Base-by-base conservation (phyloP, 2,888 invertebrate species). In the Anthoptus insignis region DNA sequence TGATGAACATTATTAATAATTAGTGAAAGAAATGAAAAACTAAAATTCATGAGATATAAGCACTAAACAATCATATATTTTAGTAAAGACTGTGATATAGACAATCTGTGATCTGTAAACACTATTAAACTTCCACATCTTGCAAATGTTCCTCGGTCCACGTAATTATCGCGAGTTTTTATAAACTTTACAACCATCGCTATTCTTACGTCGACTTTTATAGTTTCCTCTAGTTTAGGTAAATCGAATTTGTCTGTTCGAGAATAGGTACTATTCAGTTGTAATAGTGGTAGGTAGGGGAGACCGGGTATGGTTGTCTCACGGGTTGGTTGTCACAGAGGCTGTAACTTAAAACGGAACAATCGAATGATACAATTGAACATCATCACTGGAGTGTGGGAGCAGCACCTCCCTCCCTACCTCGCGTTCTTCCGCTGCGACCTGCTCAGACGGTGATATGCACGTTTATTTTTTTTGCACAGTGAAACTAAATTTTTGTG, bases 141-240 rank as follows among this genome's bases (percentile, higher is more conserved):
- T 50, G 59, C 29, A 42, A 52, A 42, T 69, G 45, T 58, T 24
- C 19, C 42, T 21, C 54, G 16, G 22, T 32, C n/a, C 53, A 49
- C 59, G 69, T 57, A 67, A 69, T 74, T 67, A 67, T 34, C 61
- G 16, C 54, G 57, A 16, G 45, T 52, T 68, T 57, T 67, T 67
- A 70, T 71, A 68, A 73, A 73, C 67, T 66, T 64, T 68, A 49
- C 54, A 68, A 73, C 73, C 73, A 74, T 69, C 68, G 71, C 72
- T 74, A 74, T 74, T 73, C 65, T 72, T 53, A 64, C 49, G 24
- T 54, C 47, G 14, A 53, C 22, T 54, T 61, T 52, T 24, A 42
- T 64, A n/a, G 24, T 47, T 19, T 37, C n/a, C 3, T 19, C 42
- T 39, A 8, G 42, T 4, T 19, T 19, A 19, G 19, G 7, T 42